Percentiles rank a stretch among this genome's conserved stretches.
phyloP scores from a whole-genome alignment of 2,113 vertebrate genomes.

The Apeltes quadracus region DNA sequence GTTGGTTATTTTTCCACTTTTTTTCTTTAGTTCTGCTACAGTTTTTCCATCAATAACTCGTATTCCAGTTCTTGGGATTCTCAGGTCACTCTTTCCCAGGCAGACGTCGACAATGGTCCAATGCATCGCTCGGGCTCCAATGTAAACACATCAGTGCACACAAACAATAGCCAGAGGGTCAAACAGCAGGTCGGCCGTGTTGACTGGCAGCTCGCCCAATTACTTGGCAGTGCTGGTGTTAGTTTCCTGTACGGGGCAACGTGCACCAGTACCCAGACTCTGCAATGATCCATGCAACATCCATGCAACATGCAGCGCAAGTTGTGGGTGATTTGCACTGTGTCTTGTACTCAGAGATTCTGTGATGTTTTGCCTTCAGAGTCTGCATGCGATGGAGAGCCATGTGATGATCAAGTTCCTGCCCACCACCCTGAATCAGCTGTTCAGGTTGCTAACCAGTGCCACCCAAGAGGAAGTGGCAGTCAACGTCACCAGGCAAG shows the following conservation, averaged over 20 bases:
- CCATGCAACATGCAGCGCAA: constrained; percentile 18
- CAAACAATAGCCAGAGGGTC: constrained; percentile 61
- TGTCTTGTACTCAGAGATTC: constrained; percentile 1
- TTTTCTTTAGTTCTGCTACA: not conserved
- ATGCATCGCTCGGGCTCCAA: constrained; percentile 43
- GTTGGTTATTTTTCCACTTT: constrained; percentile 6
- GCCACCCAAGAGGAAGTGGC: constrained; percentile 94
- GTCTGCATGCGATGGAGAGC: constrained; percentile 96
- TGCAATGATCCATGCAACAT: constrained; percentile 25
- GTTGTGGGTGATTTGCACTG: constrained; percentile 19
- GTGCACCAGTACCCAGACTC: constrained; percentile 16
- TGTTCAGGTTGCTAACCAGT: constrained; percentile 94
- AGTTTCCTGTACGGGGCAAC: constrained; percentile 17
- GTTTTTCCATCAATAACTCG: constrained; percentile 5
- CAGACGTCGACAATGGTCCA: constrained; percentile 32
- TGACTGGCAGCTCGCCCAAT: constrained; percentile 54
- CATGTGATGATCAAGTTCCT: constrained; percentile 98
- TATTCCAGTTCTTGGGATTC: constrained; percentile 13
- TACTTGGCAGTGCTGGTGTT: constrained; percentile 50
- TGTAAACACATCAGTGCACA: constrained; percentile 60
- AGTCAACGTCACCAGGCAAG: constrained; percentile 95
- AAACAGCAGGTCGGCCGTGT: constrained; percentile 52
- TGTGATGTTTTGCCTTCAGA: constrained; percentile 72
- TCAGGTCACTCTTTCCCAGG: constrained; percentile 17
- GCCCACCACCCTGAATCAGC: constrained; percentile 94